A percentile compares a stretch with the other conserved stretches of the same genome.
Conservation (phyloP, 2,888 invertebrate genomes). For the Blera fallax region DNA sequence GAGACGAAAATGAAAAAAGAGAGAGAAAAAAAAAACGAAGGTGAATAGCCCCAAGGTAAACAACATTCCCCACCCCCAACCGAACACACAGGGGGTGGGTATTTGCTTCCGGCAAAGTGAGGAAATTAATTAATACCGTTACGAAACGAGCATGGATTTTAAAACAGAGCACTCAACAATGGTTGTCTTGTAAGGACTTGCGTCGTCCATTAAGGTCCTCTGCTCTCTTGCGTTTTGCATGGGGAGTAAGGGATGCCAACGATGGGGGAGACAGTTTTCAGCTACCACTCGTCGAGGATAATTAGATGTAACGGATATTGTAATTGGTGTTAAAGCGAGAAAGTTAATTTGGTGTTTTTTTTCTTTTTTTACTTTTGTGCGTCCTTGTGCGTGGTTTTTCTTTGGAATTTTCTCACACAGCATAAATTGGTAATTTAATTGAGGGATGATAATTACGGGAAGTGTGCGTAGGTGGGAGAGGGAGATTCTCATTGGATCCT, state of each 20-base stretch:
- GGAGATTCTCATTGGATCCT: slow-evolving; percentile 30
- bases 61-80: slow-evolving; percentile 2
- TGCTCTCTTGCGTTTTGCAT: background rate
- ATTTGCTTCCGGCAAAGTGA: slow-evolving; percentile 49
- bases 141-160: slow-evolving; percentile 54
- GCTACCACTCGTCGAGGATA: slow-evolving; percentile 74
- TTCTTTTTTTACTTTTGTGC: slow-evolving; percentile 52
- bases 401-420: slow-evolving; percentile 36
- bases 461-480: background rate
- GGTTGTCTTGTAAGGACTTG: slow-evolving; percentile 64
- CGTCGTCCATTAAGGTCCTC: slow-evolving; percentile 30
- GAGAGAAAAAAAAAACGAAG: slow-evolving; percentile 14
- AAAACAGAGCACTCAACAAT: slow-evolving; percentile 62
- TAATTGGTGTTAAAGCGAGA: slow-evolving; percentile 82
- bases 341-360: slow-evolving; percentile 77
- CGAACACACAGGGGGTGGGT: background rate
- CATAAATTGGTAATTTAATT: slow-evolving; percentile 69
- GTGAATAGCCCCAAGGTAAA: slow-evolving; percentile 65
- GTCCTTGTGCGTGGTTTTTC: slow-evolving; percentile 42
- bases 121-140: slow-evolving; percentile 71
- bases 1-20: background rate
- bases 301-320: slow-evolving; percentile 82
- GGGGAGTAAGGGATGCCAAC: background rate
- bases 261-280: slow-evolving; percentile 27
- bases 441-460: slow-evolving; percentile 66